A percentile compares a stretch with the other conserved stretches of the same genome.
phyloP scores from a whole-genome alignment of 2,113 vertebrate species.

The Pseudorasbora parva region DNA sequence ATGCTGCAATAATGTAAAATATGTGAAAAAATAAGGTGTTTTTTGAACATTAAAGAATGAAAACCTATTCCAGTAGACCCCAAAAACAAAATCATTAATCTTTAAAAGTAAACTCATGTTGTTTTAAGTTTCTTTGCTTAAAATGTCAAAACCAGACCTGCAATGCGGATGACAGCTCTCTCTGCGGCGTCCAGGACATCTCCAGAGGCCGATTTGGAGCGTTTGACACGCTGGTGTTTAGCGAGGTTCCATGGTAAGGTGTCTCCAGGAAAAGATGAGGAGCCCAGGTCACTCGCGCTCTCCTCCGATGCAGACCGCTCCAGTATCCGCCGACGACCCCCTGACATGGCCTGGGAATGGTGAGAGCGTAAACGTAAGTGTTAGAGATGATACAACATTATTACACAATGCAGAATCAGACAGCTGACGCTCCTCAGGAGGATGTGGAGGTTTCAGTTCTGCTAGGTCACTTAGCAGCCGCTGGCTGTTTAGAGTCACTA shows the following conservation, averaged over 20 bases:
- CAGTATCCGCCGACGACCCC: slow-evolving; percentile 53
- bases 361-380: background rate
- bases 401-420: background rate
- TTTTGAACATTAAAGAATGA: too few relatives aligned
- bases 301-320: slow-evolving; percentile 79
- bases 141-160: slow-evolving; percentile 74
- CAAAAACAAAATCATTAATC: too few relatives aligned
- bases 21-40: too few relatives aligned
- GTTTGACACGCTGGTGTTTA: slow-evolving; percentile 87
- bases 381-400: background rate
- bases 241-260: slow-evolving; percentile 93
- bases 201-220: slow-evolving; percentile 79
- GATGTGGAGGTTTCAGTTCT: background rate
- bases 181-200: slow-evolving; percentile 89
- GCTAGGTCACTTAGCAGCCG: background rate
- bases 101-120: background rate
- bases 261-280: slow-evolving; percentile 81
- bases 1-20: too few relatives aligned
- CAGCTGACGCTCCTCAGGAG: background rate
- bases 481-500: background rate
- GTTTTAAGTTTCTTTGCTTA: background rate
- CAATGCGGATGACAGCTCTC: slow-evolving; percentile 88
- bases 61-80: too few relatives aligned
- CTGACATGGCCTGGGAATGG: slow-evolving; percentile 71
- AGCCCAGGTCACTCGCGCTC: slow-evolving; percentile 72